Evolutionary conservation across 2,797 vertebrate genomes (phyloP).

Genomic region (Sebastes umbrosus): DNA sequence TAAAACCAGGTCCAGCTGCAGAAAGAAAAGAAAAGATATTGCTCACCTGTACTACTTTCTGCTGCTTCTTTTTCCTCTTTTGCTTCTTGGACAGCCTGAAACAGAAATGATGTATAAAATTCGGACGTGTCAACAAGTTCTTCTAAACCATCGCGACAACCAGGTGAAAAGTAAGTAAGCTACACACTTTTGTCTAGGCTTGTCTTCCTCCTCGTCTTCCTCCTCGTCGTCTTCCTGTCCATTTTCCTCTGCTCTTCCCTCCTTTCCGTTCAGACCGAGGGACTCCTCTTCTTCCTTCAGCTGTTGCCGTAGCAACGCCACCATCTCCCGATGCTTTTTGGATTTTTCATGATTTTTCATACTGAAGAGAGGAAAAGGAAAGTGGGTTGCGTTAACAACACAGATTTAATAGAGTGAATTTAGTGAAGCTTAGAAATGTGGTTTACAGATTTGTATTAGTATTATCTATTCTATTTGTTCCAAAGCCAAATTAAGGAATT

Average conservation of each 20-base stretch:
- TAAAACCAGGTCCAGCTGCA: neutral
- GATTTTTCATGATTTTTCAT: slow-evolving; percentile 96
- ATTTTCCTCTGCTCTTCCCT: slow-evolving; percentile 63
- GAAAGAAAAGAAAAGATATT: neutral
- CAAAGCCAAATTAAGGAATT: neutral
- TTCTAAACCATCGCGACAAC: neutral
- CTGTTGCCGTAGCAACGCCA: slow-evolving; percentile 90
- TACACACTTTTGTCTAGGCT: slow-evolving; percentile 86
- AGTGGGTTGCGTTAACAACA: neutral
- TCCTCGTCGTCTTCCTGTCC: slow-evolving; percentile 77
- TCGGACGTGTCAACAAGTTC: neutral
- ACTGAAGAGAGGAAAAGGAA: slow-evolving; percentile 64
- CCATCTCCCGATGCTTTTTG: slow-evolving; percentile 96
- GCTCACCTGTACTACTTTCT: slow-evolving; percentile 85
- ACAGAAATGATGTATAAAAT: neutral
- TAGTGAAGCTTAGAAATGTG: neutral
- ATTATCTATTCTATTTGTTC: neutral
- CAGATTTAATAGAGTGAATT: neutral
- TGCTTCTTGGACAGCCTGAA: slow-evolving; percentile 93
- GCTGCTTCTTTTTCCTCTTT: slow-evolving; percentile 90
- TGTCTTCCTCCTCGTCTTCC: slow-evolving; percentile 77
- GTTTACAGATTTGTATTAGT: neutral
- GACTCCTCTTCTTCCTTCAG: slow-evolving; percentile 88
- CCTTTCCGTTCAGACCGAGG: slow-evolving; percentile 66
- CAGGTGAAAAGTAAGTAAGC: neutral